Evolutionary conservation across 2,113 vertebrate genomes (phyloP).

Genomic region (Ictalurus punctatus): DNA sequence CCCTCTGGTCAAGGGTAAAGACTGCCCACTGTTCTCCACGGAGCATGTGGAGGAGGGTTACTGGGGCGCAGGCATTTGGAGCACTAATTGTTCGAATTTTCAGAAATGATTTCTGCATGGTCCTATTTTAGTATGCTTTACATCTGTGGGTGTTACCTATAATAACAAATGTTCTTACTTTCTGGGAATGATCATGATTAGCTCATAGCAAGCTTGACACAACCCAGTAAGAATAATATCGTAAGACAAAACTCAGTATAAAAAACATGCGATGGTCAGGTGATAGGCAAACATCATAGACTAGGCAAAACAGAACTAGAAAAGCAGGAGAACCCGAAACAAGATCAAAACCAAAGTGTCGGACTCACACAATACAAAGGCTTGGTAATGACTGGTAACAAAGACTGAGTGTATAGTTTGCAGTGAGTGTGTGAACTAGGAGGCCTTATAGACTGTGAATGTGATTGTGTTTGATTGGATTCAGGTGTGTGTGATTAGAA

Average conservation of each 20-base stretch:
- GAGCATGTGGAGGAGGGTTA: not conserved
- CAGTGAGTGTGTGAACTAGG: too few species aligned
- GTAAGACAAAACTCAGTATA: not conserved
- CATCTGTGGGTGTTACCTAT: not conserved
- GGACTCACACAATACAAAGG: too few species aligned
- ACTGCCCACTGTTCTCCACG: constrained; percentile 72
- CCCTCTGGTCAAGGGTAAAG: constrained; percentile 82
- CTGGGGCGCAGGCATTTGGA: not conserved
- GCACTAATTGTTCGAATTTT: not conserved
- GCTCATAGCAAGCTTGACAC: not conserved
- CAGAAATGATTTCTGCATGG: not conserved
- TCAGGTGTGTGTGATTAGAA: too few species aligned
- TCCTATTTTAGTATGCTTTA: not conserved
- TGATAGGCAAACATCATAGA: too few species aligned
- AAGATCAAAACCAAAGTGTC: too few species aligned
- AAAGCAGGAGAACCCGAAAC: too few species aligned
- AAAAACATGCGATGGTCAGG: not conserved
- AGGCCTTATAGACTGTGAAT: too few species aligned
- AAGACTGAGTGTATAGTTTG: too few species aligned
- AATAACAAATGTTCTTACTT: not conserved
- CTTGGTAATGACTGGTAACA: too few species aligned
- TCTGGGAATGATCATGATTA: not conserved
- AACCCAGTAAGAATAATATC: not conserved
- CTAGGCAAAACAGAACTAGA: too few species aligned
- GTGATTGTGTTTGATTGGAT: too few species aligned